A percentile compares a stretch with the other conserved stretches of the same genome.
phyloP scores from a whole-genome alignment of 35 echinoderm and acorn worm species.

The Holothuria glaberrima region DNA sequence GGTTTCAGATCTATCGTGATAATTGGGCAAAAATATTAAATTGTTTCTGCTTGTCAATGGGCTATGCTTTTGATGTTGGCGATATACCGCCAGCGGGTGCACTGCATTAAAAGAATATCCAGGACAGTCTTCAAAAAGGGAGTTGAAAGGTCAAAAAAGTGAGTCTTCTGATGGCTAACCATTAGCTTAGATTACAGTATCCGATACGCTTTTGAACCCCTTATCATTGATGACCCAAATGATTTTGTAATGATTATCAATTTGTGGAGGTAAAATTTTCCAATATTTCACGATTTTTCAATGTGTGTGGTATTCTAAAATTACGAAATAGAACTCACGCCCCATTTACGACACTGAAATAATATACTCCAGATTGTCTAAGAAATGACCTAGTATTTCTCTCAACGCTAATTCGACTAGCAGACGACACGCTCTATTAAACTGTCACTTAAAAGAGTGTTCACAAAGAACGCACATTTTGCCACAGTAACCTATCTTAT shows the following conservation, averaged over 20 bases:
- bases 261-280: conserved; percentile 29
- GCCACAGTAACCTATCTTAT: no score
- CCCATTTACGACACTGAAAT: conserved; percentile 24
- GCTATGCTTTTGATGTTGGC: conserved; percentile 35
- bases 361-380: conserved; percentile 27
- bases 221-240: conserved; percentile 32
- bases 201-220: neutral
- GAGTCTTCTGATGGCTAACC: neutral
- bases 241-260: conserved; percentile 42
- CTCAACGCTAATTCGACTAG: conserved; percentile 26
- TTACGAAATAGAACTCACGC: conserved; percentile 33
- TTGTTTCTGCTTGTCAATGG: conserved; percentile 31
- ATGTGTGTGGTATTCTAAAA: conserved; percentile 18
- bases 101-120: conserved; percentile 6
- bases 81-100: conserved; percentile 25
- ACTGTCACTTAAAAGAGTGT: conserved; percentile 11
- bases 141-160: conserved; percentile 26
- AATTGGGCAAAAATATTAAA: conserved; percentile 50
- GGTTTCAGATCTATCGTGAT: conserved; percentile 39
- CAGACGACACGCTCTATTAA: conserved; percentile 29
- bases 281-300: conserved; percentile 15
- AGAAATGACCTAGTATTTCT: conserved; percentile 7
- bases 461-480: no score
- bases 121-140: neutral
- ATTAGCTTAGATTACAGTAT: conserved; percentile 19